These are phyloP conservation scores for Drosophila robusta DNA, from an alignment of 2,888 invertebrate species.

Conservation along the genomic window DNA sequence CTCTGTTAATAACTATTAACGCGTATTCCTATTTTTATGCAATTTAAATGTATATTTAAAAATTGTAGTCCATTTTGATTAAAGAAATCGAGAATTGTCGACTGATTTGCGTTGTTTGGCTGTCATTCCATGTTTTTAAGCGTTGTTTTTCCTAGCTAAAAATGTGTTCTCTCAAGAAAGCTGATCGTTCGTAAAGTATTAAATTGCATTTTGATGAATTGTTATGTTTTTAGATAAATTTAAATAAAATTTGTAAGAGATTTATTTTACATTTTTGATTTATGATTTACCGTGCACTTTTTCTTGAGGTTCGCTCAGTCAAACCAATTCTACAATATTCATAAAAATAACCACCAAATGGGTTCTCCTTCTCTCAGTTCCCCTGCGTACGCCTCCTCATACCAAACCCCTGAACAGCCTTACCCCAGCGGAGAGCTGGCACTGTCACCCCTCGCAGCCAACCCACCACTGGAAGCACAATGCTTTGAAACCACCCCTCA, in stretches of 20 bases:
- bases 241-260: not conserved
- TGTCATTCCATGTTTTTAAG: too few species aligned
- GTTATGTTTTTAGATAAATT: not conserved
- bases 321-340: not conserved
- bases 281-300: not conserved
- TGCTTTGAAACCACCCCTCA: slow-evolving; percentile 19
- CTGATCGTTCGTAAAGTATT: too few species aligned
- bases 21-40: too few species aligned
- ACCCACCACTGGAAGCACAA: not conserved
- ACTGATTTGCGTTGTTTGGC: too few species aligned
- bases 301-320: not conserved
- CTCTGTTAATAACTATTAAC: too few species aligned
- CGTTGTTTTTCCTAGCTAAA: too few species aligned
- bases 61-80: too few species aligned
- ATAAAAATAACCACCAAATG: not conserved
- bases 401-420: not conserved
- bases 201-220: too few species aligned
- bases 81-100: too few species aligned
- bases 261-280: not conserved
- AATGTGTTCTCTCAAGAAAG: too few species aligned
- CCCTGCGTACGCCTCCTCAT: slow-evolving; percentile 4
- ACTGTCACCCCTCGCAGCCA: slow-evolving; percentile 9
- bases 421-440: slow-evolving; percentile 34
- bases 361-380: not conserved
- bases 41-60: too few species aligned